Percentiles rank a stretch among this genome's conserved stretches.
phyloP scores from a whole-genome alignment of 2,797 vertebrate species.

The Mus minutoides region DNA sequence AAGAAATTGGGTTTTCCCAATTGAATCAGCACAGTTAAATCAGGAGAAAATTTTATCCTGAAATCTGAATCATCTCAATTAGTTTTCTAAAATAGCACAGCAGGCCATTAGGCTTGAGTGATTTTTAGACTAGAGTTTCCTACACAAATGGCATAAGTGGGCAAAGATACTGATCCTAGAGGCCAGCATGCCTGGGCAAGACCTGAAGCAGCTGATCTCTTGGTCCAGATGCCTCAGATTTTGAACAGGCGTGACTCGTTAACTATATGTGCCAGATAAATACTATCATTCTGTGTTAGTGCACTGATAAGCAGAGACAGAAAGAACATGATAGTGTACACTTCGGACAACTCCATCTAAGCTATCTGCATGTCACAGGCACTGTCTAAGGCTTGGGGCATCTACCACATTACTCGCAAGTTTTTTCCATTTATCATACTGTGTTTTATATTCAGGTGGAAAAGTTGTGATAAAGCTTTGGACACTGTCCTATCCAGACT shows the following conservation, averaged over 20 bases:
- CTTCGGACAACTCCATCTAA: background rate
- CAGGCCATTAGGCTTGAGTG: background rate
- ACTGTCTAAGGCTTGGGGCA: background rate
- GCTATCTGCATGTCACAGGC: background rate
- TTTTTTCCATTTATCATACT: background rate
- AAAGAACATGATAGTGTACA: background rate
- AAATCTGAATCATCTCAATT: conserved; percentile 36
- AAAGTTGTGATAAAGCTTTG: background rate
- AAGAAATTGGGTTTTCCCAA: conserved; percentile 21
- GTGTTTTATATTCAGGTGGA: background rate
- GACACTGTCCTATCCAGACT: background rate
- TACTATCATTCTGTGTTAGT: background rate
- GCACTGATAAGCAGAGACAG: background rate
- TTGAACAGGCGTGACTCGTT: background rate
- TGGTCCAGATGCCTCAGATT: background rate
- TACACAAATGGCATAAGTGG: background rate
- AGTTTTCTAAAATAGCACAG: conserved; percentile 25
- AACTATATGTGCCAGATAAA: background rate
- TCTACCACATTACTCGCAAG: background rate
- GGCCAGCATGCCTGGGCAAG: background rate
- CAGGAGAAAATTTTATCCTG: background rate
- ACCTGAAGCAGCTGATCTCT: background rate
- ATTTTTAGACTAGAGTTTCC: conserved; percentile 32
- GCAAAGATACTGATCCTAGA: background rate
- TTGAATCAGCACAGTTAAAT: background rate